Base-by-base conservation (phyloP, 2,113 vertebrate species). In the Thamnaconus septentrionalis region DNA sequence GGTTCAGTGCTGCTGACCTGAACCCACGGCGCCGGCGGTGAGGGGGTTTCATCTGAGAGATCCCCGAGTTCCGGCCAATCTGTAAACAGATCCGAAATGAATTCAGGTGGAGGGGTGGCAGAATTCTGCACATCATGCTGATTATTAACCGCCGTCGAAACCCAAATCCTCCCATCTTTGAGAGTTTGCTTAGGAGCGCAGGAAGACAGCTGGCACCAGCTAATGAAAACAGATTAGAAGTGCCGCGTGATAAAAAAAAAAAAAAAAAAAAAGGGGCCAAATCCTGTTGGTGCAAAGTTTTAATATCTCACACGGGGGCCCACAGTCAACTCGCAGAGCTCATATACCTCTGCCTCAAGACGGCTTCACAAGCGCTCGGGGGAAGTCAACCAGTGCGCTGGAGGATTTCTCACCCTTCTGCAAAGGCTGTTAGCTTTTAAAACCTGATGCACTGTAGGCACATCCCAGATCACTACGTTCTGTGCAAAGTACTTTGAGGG, bases 101-200 rank as follows among this genome's bases (percentile, higher is more conserved):
- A 73, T 84, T 86, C 73, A 48, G 69, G 64, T 1, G 41, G 18
- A 31, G 0, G 40, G 53, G 45, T 11, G 56, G 43, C 43, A 71
- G 69, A 74, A 79, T 76, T 77, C 41, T 69, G 66, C 59, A 73
- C 65, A 80, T 73, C 61, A 62, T 55, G 49, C 52, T 55, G 4
- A 83, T 85, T 78, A 90, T 90, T 83, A 87, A 81, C 71, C 60
- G 54, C 76, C 69, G 86, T 55, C 64, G 66, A 67, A 83, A 76
- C 64, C 64, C 66, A 57, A 31, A 56, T 49, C 76, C 40, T 75
- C 74, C 55, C n/a, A 18, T 42, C 51, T 49, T 3, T 7, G 56
- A 63, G 65, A 47, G 50, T 72, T 71, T 60, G 50, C 61, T 46
- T 55, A 65, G 73, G 66, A 69, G 56, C 66, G 70, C 3, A 0